Evolutionary conservation across 2,888 invertebrate species (phyloP).

Genomic region (Esperia sulphurella): DNA sequence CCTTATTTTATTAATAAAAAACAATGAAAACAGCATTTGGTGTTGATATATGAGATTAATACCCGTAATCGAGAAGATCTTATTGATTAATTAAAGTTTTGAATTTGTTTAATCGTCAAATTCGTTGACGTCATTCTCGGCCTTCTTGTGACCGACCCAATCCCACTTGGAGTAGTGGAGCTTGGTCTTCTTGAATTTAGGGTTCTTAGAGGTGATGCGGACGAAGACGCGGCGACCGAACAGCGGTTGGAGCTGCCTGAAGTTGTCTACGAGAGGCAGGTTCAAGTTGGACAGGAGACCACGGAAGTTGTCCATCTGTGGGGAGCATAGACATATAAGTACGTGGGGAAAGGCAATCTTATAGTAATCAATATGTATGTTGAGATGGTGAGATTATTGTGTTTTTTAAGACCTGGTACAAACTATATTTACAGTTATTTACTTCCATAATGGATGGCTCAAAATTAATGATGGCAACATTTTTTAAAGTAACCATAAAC

Average conservation of each 20-base stretch:
- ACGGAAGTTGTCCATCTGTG: conserved; percentile 82
- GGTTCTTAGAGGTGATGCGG: conserved; percentile 78
- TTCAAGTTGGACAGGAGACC: conserved; percentile 81
- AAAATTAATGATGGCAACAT: too few relatives aligned
- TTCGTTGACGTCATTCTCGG: conserved; percentile 67
- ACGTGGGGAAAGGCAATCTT: too few relatives aligned
- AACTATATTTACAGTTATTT: too few relatives aligned
- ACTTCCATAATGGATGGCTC: too few relatives aligned
- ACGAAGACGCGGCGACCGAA: conserved; percentile 84
- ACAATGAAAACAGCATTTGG: conserved; percentile 36
- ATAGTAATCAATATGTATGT: too few relatives aligned
- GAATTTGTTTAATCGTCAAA: conserved; percentile 56
- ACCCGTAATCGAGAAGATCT: conserved; percentile 37
- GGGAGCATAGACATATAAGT: background rate
- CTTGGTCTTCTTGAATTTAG: conserved; percentile 78
- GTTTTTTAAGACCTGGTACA: too few relatives aligned
- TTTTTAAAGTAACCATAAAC: too few relatives aligned
- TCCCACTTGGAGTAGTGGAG: conserved; percentile 82
- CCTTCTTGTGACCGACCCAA: conserved; percentile 79
- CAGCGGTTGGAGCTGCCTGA: conserved; percentile 82
- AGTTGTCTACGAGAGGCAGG: conserved; percentile 84
- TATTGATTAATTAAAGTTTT: background rate
- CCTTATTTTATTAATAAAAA: conserved; percentile 28
- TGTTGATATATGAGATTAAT: conserved; percentile 32
- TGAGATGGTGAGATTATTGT: too few relatives aligned